These are phyloP conservation scores for Argyresthia goedartella DNA, from an alignment of 2,888 invertebrate species.

Conservation along the genomic window DNA sequence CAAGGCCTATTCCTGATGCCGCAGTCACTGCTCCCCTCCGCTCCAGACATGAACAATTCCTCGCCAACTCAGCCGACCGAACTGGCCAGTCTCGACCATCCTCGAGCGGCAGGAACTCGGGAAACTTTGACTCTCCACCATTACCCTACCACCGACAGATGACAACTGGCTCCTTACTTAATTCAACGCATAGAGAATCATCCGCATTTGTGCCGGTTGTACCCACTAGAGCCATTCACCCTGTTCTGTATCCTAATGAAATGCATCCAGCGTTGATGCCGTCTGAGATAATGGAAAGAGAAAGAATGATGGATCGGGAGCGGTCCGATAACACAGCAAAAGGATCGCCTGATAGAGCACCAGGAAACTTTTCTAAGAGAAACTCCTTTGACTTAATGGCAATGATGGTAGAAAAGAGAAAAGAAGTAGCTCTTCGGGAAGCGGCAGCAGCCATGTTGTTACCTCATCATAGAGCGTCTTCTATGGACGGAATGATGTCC, in stretches of 20 bases:
- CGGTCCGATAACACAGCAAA: slow-evolving; percentile 53
- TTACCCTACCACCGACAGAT: slow-evolving; percentile 77
- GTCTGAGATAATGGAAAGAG: slow-evolving; percentile 70
- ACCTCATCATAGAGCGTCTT: slow-evolving; percentile 66
- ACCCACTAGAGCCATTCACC: slow-evolving; percentile 81
- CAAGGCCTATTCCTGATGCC: slow-evolving; percentile 59
- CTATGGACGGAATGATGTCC: slow-evolving; percentile 68
- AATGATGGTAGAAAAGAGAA: slow-evolving; percentile 91
- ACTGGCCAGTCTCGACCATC: slow-evolving; percentile 52
- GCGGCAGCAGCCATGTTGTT: slow-evolving; percentile 80
- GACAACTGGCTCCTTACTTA: slow-evolving; percentile 56
- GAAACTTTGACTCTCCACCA: slow-evolving; percentile 74
- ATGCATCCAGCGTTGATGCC: slow-evolving; percentile 77
- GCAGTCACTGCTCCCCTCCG: slow-evolving; percentile 52
- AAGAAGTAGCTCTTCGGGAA: slow-evolving; percentile 82
- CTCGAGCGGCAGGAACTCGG: slow-evolving; percentile 64
- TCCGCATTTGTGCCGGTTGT: slow-evolving; percentile 92
- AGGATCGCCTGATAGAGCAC: slow-evolving; percentile 59
- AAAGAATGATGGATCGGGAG: slow-evolving; percentile 62
- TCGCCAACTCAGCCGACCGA: slow-evolving; percentile 66
- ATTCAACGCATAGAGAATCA: slow-evolving; percentile 78
- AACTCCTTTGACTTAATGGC: slow-evolving; percentile 86
- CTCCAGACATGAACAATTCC: slow-evolving; percentile 73
- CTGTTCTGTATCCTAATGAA: slow-evolving; percentile 79
- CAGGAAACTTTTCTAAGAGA: slow-evolving; percentile 51